A percentile compares a stretch with the other conserved stretches of the same genome.
phyloP scores from a whole-genome alignment of 2,888 invertebrate species.

The Ophion ventricosus region DNA sequence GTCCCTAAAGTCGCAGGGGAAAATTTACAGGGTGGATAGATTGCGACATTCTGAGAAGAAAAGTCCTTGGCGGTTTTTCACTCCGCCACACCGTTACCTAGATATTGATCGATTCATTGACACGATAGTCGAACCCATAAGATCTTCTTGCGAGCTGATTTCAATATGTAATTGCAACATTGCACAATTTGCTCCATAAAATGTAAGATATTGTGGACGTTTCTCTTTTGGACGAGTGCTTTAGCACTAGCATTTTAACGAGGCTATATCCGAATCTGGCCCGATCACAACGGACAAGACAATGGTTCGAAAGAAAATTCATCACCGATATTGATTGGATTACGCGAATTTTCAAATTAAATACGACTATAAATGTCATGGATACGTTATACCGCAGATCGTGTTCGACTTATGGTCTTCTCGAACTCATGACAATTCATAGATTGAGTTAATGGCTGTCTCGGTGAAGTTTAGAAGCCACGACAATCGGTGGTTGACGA shows the following conservation, averaged over 20 bases:
- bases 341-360: too few relatives aligned
- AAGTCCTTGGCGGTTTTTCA: neutral
- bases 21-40: neutral
- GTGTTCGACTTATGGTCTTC: neutral
- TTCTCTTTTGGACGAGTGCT: too few relatives aligned
- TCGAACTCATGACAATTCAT: neutral
- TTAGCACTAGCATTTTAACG: too few relatives aligned
- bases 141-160: neutral
- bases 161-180: too few relatives aligned
- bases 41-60: neutral
- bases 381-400: neutral
- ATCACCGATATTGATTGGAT: too few relatives aligned
- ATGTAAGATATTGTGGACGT: too few relatives aligned
- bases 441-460: neutral
- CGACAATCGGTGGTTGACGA: conserved; percentile 31
- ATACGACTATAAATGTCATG: neutral
- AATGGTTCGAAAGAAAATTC: too few relatives aligned
- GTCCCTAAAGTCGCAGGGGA: neutral
- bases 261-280: too few relatives aligned
- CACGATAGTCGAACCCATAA: neutral
- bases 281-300: too few relatives aligned
- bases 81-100: neutral
- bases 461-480: neutral
- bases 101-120: neutral
- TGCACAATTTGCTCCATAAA: too few relatives aligned